Evolutionary conservation across 2,888 invertebrate species (phyloP).

Genomic region (Eledona agricola): DNA sequence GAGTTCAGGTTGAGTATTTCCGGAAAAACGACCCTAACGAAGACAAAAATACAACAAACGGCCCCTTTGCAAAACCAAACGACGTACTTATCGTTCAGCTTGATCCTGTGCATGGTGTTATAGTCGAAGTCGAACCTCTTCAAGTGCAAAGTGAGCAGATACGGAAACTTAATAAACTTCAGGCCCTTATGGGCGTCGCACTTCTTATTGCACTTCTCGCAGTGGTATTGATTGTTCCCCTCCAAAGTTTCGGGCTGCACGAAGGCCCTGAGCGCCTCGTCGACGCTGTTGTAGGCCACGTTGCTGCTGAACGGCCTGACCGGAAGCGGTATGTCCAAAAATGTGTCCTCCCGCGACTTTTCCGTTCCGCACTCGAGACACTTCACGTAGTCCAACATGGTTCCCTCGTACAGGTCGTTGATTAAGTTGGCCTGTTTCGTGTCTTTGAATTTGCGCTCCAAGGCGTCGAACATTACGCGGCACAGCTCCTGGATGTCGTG

Average conservation of each 20-base stretch:
- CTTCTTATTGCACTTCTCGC: constrained; percentile 85
- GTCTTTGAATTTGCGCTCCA: constrained; percentile 84
- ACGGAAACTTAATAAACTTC: constrained; percentile 86
- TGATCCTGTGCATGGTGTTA: constrained; percentile 82
- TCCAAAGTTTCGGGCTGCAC: constrained; percentile 85
- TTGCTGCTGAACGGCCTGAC: constrained; percentile 83
- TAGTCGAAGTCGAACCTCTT: constrained; percentile 93
- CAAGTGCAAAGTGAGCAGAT: constrained; percentile 84
- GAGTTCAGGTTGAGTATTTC: constrained; percentile 81
- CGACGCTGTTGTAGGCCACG: constrained; percentile 79
- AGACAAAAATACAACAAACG: constrained; percentile 30
- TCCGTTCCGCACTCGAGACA: constrained; percentile 86
- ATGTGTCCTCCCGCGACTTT: constrained; percentile 83
- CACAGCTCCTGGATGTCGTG: constrained; percentile 92
- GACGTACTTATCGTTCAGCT: constrained; percentile 83
- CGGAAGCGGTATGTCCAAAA: constrained; percentile 86
- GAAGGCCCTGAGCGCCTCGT: constrained; percentile 84
- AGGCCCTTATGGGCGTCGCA: constrained; percentile 91
- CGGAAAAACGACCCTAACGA: constrained; percentile 82
- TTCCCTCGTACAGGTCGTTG: constrained; percentile 77
- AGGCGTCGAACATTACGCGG: constrained; percentile 89
- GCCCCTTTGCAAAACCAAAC: neutral
- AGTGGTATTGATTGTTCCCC: constrained; percentile 86
- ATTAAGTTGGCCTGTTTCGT: constrained; percentile 85
- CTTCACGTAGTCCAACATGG: constrained; percentile 89